Evolutionary conservation across 2,113 vertebrate species (phyloP).

Genomic region (Thryonomys swinderianus): DNA sequence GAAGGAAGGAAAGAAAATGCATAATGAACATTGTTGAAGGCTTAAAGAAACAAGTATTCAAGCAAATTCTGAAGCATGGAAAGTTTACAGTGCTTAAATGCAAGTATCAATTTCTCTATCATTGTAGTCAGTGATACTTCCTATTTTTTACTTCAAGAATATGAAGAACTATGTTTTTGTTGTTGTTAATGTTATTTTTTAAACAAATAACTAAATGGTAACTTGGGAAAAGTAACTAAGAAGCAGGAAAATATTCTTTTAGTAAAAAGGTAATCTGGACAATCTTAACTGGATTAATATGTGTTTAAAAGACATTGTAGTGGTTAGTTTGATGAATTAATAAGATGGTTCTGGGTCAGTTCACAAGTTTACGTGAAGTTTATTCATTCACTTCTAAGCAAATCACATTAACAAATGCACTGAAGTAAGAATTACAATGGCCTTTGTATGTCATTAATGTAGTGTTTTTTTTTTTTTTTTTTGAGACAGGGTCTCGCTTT

Average conservation of each 20-base stretch:
- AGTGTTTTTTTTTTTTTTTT: too few species aligned
- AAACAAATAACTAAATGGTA: background rate
- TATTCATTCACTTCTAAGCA: too few species aligned
- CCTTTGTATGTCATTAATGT: too few species aligned
- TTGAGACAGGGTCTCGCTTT: too few species aligned
- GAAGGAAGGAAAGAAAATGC: too few species aligned
- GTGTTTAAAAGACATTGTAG: background rate
- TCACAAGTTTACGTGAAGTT: too few species aligned
- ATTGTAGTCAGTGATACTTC: constrained; percentile 40
- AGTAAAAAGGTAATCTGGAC: constrained; percentile 29
- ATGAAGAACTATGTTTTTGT: background rate
- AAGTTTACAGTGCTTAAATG: constrained; percentile 17
- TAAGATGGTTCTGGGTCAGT: too few species aligned
- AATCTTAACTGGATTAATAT: constrained; percentile 34
- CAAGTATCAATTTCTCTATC: constrained; percentile 14
- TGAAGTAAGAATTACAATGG: too few species aligned
- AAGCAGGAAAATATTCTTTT: constrained; percentile 5
- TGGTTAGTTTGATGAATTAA: too few species aligned
- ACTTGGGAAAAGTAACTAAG: background rate
- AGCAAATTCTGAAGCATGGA: constrained; percentile 15
- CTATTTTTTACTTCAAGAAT: constrained; percentile 23
- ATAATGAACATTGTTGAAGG: constrained; percentile 1
- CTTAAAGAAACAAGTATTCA: constrained; percentile 37
- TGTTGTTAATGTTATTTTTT: too few species aligned
- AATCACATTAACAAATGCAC: too few species aligned